These are phyloP conservation scores for Thaumatotibia leucotreta DNA, from an alignment of 1,140 invertebrate genomes.

Conservation along the genomic window DNA sequence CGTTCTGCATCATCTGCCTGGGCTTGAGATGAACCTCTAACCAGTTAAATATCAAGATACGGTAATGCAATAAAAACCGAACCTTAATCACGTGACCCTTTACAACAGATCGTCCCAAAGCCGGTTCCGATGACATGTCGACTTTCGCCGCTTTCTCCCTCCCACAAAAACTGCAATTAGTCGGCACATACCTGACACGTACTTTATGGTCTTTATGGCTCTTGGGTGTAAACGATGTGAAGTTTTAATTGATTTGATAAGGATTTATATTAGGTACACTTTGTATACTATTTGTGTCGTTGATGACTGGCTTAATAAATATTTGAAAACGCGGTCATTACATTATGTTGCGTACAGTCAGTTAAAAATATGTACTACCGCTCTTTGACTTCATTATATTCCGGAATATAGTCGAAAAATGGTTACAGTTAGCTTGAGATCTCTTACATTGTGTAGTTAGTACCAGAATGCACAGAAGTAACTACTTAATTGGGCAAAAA, in stretches of 20 bases:
- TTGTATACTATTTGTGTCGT: too few species aligned
- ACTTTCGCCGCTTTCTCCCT: constrained; percentile 62
- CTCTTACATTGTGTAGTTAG: too few species aligned
- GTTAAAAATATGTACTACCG: too few species aligned
- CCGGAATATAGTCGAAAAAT: too few species aligned
- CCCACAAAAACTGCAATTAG: constrained; percentile 50
- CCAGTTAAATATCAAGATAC: neutral
- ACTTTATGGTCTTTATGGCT: neutral
- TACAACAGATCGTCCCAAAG: constrained; percentile 17
- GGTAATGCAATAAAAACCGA: neutral
- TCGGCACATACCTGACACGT: neutral
- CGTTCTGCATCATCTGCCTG: neutral
- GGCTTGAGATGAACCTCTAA: neutral
- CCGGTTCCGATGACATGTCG: constrained; percentile 36
- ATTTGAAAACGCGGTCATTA: neutral
- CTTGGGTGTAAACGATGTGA: neutral
- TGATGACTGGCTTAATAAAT: too few species aligned
- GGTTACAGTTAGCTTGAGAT: too few species aligned
- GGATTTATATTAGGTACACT: too few species aligned
- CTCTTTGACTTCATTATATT: too few species aligned
- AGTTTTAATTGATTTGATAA: neutral
- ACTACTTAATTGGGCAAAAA: too few species aligned
- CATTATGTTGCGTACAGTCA: too few species aligned
- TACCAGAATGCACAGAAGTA: too few species aligned
- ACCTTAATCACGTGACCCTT: constrained; percentile 21